These are phyloP conservation scores for Petrocephalus zakoni DNA, from an alignment of 2,113 vertebrate genomes.

Conservation along the genomic window DNA sequence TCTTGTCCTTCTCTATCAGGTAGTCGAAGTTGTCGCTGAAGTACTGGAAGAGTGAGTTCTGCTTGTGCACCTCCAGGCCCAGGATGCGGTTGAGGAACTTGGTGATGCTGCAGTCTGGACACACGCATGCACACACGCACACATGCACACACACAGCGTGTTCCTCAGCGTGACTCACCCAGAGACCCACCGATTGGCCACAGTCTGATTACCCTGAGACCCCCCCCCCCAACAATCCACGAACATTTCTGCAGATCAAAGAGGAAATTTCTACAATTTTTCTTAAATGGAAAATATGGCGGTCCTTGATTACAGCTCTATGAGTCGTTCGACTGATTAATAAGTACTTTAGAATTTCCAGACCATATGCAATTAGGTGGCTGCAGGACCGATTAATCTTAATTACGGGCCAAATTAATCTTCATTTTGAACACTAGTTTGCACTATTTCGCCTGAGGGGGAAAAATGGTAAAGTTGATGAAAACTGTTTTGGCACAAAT, in stretches of 20 bases:
- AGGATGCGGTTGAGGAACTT: slow-evolving; percentile 97
- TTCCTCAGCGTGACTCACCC: not conserved
- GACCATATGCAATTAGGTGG: not conserved
- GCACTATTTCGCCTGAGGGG: not conserved
- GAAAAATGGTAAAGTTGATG: not conserved
- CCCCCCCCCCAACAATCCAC: not conserved
- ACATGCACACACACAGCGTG: not conserved
- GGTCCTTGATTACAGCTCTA: not conserved
- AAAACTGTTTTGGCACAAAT: not conserved
- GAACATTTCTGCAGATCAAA: not conserved
- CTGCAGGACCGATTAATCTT: not conserved
- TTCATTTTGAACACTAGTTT: not conserved
- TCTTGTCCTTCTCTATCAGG: slow-evolving; percentile 89
- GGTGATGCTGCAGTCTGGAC: slow-evolving; percentile 86
- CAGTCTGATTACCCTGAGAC: not conserved
- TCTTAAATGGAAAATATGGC: not conserved
- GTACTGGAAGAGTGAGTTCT: slow-evolving; percentile 94
- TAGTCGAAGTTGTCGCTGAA: slow-evolving; percentile 95
- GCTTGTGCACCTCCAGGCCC: slow-evolving; percentile 92
- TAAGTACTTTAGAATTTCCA: not conserved
- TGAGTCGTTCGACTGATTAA: not conserved
- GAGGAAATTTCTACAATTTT: not conserved
- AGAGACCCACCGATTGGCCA: not conserved
- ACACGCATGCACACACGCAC: not conserved
- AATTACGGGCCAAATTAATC: not conserved